phyloP scores from a whole-genome alignment of 2,797 vertebrate genomes.

The Catostomus latipinnis region DNA sequence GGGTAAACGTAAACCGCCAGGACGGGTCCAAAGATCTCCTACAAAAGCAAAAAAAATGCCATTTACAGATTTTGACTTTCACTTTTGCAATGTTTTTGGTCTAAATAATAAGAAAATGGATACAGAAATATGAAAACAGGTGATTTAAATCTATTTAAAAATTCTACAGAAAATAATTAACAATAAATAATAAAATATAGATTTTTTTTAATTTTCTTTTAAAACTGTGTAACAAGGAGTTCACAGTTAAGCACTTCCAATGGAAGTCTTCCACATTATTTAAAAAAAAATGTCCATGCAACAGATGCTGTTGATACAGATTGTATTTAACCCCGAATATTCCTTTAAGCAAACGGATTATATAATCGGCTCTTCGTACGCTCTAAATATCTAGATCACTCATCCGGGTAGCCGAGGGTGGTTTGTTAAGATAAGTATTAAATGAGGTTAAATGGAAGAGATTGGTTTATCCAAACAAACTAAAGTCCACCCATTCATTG shows the following conservation, averaged over 20 bases:
- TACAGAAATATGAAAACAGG: not conserved
- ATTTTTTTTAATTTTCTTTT: too few relatives aligned
- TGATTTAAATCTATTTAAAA: too few relatives aligned
- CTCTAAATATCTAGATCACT: not conserved
- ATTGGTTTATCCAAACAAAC: conserved; percentile 52
- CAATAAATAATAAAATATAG: too few relatives aligned
- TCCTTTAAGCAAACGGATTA: not conserved
- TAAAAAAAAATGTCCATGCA: too few relatives aligned
- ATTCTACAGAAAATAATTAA: too few relatives aligned
- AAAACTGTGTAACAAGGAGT: too few relatives aligned
- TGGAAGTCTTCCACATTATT: too few relatives aligned
- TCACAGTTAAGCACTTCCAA: too few relatives aligned
- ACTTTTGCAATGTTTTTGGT: not conserved
- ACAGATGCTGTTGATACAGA: too few relatives aligned
- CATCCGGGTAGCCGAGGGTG: not conserved
- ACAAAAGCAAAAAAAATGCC: conserved; percentile 6
- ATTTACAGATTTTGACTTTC: not conserved
- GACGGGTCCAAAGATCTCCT: conserved; percentile 95
- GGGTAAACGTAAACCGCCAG: conserved; percentile 89
- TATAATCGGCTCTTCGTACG: not conserved
- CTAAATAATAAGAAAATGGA: not conserved
- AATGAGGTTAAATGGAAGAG: conserved; percentile 33
- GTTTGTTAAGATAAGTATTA: conserved; percentile 23
- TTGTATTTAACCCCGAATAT: too few relatives aligned
- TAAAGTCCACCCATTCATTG: not conserved